Conservation (phyloP, 2,888 invertebrate genomes). For the Chymomyza amoena region DNA sequence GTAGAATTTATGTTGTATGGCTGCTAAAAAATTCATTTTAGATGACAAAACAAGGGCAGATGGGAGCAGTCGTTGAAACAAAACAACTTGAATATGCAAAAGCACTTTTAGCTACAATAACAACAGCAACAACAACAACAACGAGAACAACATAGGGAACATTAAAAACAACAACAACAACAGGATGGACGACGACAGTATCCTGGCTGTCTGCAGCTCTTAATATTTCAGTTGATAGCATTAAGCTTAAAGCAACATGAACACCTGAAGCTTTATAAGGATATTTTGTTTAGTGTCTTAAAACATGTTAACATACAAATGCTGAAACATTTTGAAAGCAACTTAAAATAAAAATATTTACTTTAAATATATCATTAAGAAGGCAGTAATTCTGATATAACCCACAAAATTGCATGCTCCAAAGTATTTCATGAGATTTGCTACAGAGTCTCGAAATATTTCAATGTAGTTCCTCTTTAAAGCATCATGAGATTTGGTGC, state of each 20-base stretch:
- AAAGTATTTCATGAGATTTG: too few species aligned
- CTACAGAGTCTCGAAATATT: too few species aligned
- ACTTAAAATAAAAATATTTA: not conserved
- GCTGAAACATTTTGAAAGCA: not conserved
- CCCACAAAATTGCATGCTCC: too few species aligned
- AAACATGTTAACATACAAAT: not conserved
- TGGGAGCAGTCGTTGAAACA: not conserved
- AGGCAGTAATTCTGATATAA: too few species aligned
- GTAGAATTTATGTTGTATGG: constrained; percentile 1
- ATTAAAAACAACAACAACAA: not conserved
- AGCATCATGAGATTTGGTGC: too few species aligned
- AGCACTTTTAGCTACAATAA: constrained; percentile 30
- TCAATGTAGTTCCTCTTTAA: too few species aligned
- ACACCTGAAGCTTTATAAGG: not conserved
- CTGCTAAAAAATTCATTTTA: constrained; percentile 9
- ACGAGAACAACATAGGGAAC: not conserved
- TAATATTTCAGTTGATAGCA: not conserved
- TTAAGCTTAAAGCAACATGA: not conserved
- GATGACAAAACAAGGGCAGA: constrained; percentile 3
- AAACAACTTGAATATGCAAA: constrained; percentile 35
- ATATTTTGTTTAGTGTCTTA: not conserved
- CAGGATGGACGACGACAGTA: not conserved
- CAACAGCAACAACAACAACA: not conserved
- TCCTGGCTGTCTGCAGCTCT: not conserved
- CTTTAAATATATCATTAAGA: too few species aligned